Evolutionary conservation across 2,888 invertebrate species (phyloP).

Genomic region (Cephus spinipes): DNA sequence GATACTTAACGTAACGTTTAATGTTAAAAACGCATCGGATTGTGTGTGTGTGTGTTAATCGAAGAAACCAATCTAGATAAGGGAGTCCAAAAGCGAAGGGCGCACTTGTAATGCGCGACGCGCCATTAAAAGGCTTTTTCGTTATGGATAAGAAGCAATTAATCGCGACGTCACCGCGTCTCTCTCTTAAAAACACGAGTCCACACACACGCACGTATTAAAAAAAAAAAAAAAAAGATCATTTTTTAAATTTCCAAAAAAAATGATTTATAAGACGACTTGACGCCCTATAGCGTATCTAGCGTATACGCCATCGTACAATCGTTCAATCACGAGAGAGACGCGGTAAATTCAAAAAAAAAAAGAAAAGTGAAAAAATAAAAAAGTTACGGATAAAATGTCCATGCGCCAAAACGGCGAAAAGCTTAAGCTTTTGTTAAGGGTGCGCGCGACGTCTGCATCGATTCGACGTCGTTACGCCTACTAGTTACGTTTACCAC

Average conservation of each 20-base stretch:
- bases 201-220: no score
- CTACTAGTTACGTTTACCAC: slow-evolving; percentile 44
- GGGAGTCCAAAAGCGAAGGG: background rate
- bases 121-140: background rate
- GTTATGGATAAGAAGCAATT: background rate
- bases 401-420: slow-evolving; percentile 22
- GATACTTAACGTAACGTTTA: slow-evolving; percentile 27
- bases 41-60: slow-evolving; percentile 25
- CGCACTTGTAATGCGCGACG: background rate
- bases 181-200: background rate
- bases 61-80: slow-evolving; percentile 19
- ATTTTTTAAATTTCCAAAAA: no score
- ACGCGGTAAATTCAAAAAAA: no score
- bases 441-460: slow-evolving; percentile 58
- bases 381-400: background rate
- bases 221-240: no score
- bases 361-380: background rate
- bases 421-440: slow-evolving; percentile 40
- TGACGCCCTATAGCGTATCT: no score
- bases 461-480: slow-evolving; percentile 45
- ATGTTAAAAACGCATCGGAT: slow-evolving; percentile 31
- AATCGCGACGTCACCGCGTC: background rate
- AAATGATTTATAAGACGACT: no score
- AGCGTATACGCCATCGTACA: no score
- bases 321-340: no score